Evolutionary conservation across 2,888 invertebrate genomes (phyloP).

Genomic region (Crepidodera aurea): DNA sequence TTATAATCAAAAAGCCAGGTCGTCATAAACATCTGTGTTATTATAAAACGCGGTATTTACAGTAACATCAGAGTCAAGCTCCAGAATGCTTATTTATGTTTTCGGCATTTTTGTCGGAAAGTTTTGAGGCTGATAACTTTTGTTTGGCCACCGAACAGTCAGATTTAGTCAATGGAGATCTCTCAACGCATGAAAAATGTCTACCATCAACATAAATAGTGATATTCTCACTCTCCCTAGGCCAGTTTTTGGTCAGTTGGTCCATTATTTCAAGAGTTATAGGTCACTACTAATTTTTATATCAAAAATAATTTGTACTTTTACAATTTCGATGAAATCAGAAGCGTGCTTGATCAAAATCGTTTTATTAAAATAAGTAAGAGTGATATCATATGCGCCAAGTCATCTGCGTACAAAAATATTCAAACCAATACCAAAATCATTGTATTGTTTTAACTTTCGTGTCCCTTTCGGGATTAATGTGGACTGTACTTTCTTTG

Average conservation of each 20-base stretch:
- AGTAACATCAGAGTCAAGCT: slow-evolving; percentile 45
- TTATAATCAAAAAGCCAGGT: slow-evolving; percentile 44
- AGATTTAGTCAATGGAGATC: slow-evolving; percentile 40
- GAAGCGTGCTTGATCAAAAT: too few relatives aligned
- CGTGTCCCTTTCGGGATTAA: too few relatives aligned
- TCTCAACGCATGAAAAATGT: slow-evolving; percentile 41
- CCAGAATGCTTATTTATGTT: slow-evolving; percentile 51
- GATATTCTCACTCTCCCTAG: slow-evolving; percentile 34
- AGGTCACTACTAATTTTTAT: too few relatives aligned
- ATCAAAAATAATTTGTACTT: too few relatives aligned
- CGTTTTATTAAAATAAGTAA: too few relatives aligned
- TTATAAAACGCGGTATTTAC: slow-evolving; percentile 48
- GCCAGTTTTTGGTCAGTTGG: slow-evolving; percentile 15
- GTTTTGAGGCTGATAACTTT: slow-evolving; percentile 44
- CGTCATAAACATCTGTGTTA: slow-evolving; percentile 49
- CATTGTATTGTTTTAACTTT: too few relatives aligned
- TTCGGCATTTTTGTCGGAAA: slow-evolving; percentile 53
- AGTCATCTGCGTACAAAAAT: too few relatives aligned
- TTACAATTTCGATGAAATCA: too few relatives aligned
- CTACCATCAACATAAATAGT: slow-evolving; percentile 39
- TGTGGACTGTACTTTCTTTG: too few relatives aligned
- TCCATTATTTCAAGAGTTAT: slow-evolving; percentile 19
- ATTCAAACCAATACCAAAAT: too few relatives aligned
- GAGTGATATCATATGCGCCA: too few relatives aligned
- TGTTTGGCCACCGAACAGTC: slow-evolving; percentile 43